Percentiles rank a stretch among this genome's conserved stretches.
These are phyloP conservation scores for Dromaius novaehollandiae DNA, from an alignment of 2,113 vertebrate genomes.

Conservation along the genomic window DNA sequence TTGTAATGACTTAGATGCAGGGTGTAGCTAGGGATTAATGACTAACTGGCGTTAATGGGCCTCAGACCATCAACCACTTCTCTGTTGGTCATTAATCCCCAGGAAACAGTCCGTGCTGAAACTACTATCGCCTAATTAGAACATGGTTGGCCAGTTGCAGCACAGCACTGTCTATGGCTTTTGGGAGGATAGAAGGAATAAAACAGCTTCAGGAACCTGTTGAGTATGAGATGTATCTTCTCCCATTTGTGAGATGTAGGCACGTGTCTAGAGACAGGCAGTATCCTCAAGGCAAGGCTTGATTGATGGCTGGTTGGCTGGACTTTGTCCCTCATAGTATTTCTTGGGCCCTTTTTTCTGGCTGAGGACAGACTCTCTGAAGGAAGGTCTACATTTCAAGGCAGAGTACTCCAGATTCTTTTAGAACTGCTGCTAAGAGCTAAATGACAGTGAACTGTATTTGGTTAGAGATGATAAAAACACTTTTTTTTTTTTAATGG, in stretches of 20 bases:
- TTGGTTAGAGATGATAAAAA: constrained; percentile 42
- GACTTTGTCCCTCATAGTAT: neutral
- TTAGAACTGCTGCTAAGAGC: neutral
- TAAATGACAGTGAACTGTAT: neutral
- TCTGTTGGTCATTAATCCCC: constrained; percentile 59
- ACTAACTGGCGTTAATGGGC: constrained; percentile 44
- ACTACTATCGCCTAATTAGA: constrained; percentile 42
- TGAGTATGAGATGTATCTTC: neutral
- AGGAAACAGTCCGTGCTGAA: constrained; percentile 42
- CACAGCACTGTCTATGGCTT: neutral
- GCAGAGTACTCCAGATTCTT: neutral
- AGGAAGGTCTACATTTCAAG: neutral
- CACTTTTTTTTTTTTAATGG: neutral
- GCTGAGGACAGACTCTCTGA: neutral
- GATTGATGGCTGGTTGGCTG: neutral
- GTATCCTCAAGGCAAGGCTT: neutral
- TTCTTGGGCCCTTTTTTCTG: neutral
- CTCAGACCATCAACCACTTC: constrained; percentile 52
- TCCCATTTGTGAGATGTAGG: neutral
- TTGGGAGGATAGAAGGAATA: neutral
- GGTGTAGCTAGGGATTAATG: constrained; percentile 44
- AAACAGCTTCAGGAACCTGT: neutral
- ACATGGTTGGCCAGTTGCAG: constrained; percentile 12
- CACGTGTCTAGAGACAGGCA: neutral
- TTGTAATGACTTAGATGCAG: constrained; percentile 15